phyloP scores from a whole-genome alignment of 64 coral and sea anemone species.

The Platygyra sinensis region DNA sequence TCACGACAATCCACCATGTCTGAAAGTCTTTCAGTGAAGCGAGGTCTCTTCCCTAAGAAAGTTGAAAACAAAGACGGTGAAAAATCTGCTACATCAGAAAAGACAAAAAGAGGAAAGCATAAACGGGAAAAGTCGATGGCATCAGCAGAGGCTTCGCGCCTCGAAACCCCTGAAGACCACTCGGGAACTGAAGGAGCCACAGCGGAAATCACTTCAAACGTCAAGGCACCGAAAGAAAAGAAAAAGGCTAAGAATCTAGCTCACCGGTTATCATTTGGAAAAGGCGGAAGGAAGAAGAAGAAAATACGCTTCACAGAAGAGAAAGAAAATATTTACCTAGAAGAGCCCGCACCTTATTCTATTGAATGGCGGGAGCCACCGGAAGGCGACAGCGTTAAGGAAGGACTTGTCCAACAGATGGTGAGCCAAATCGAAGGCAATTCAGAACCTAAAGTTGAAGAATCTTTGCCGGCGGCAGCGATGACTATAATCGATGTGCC shows the following conservation, averaged over 20 bases:
- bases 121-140: not conserved
- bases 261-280: not conserved
- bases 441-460: not conserved
- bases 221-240: not conserved
- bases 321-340: not conserved
- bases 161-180: not conserved
- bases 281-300: not conserved
- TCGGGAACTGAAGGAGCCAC: not conserved
- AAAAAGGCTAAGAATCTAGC: slow-evolving; percentile 2
- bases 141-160: not conserved
- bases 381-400: not conserved
- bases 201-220: not conserved
- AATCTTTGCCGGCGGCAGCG: not conserved
- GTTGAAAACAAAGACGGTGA: not conserved
- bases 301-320: not conserved
- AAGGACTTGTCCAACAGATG: not conserved
- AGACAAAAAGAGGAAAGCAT: not conserved
- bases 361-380: not conserved
- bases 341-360: not conserved
- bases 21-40: not conserved
- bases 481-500: not conserved
- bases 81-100: not conserved
- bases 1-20: too few species aligned
- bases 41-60: not conserved
- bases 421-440: not conserved